Evolutionary conservation across 2,797 vertebrate genomes (phyloP).

Genomic region (Pristis pectinata): DNA sequence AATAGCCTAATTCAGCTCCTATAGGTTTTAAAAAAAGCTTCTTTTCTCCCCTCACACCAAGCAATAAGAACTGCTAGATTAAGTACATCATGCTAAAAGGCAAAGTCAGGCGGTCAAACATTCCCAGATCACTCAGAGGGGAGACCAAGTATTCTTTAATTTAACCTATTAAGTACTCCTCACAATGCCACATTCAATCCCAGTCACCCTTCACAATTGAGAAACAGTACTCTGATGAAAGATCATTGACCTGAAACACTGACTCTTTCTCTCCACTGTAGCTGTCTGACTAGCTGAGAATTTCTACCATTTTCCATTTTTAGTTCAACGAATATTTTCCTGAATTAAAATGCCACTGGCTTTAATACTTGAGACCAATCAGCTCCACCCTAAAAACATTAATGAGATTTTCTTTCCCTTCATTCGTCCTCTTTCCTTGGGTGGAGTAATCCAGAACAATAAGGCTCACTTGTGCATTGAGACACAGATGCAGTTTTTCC

Average conservation of each 20-base stretch:
- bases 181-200: too few species aligned
- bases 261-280: too few species aligned
- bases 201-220: too few species aligned
- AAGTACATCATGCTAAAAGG: not conserved
- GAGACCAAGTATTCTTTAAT: not conserved
- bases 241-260: too few species aligned
- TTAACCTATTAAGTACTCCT: not conserved
- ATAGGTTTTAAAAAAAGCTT: too few species aligned
- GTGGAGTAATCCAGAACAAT: not conserved
- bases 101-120: not conserved
- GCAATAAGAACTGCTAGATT: not conserved
- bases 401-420: not conserved
- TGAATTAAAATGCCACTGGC: not conserved
- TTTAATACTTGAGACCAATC: not conserved
- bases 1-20: too few species aligned
- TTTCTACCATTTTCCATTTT: too few species aligned
- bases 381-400: not conserved
- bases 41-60: not conserved
- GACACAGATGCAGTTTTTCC: not conserved
- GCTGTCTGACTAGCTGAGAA: too few species aligned
- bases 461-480: not conserved
- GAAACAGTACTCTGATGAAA: too few species aligned
- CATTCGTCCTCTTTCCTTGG: not conserved
- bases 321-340: not conserved
- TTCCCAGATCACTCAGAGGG: not conserved